A percentile compares a stretch with the other conserved stretches of the same genome.
phyloP scores from a whole-genome alignment of 2,888 invertebrate genomes.

The Amphipyra tragopoginis region DNA sequence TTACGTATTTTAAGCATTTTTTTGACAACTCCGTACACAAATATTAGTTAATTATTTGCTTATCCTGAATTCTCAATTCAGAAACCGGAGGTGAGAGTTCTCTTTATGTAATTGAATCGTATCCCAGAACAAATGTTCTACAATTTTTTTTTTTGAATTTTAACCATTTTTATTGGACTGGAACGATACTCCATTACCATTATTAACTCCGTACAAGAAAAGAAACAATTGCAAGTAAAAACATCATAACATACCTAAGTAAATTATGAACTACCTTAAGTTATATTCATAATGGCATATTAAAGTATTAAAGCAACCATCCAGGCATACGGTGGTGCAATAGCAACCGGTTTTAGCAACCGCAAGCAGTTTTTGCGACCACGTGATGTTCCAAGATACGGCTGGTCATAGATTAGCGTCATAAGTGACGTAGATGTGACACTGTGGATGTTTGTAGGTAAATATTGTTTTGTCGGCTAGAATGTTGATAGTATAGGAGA shows the following conservation, averaged over 20 bases:
- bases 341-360: constrained; percentile 58
- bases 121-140: no score
- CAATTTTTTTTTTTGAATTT: no score
- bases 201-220: constrained; percentile 1
- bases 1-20: no score
- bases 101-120: not conserved
- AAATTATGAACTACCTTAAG: constrained; percentile 6
- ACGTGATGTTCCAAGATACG: constrained; percentile 33
- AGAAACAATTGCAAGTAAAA: constrained; percentile 16
- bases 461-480: not conserved
- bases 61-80: no score
- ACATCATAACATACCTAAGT: constrained; percentile 6
- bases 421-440: constrained; percentile 23
- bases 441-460: constrained; percentile 1
- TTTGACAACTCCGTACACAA: no score
- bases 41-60: no score
- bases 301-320: constrained; percentile 31
- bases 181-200: constrained; percentile 5
- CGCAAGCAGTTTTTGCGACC: constrained; percentile 57
- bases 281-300: constrained; percentile 35
- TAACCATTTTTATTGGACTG: not conserved
- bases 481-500: not conserved
- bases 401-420: constrained; percentile 19
- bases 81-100: no score
- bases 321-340: constrained; percentile 33